A percentile compares a stretch with the other conserved stretches of the same genome.
phyloP scores from a whole-genome alignment of 2,888 invertebrate species.

The Napeogenes inachia region DNA sequence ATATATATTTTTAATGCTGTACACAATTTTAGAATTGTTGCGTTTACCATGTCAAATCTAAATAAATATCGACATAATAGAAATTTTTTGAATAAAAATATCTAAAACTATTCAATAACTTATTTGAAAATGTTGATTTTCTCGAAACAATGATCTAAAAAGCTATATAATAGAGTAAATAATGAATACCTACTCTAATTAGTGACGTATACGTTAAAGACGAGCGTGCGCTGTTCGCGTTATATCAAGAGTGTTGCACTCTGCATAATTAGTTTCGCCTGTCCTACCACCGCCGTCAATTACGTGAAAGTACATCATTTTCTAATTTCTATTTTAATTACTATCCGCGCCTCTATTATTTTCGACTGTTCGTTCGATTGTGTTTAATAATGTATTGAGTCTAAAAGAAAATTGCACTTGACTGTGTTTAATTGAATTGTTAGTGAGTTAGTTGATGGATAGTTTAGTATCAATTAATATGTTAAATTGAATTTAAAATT shows the following conservation, averaged over 20 bases:
- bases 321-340: constrained; percentile 60
- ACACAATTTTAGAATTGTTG: background rate
- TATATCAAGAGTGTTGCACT: constrained; percentile 34
- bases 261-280: constrained; percentile 59
- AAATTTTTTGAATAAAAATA: background rate
- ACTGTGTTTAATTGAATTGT: too few relatives aligned
- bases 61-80: too few relatives aligned
- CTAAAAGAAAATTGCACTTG: too few relatives aligned
- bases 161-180: constrained; percentile 14
- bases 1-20: background rate
- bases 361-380: background rate
- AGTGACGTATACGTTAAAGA: constrained; percentile 16
- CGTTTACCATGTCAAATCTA: background rate
- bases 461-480: too few relatives aligned
- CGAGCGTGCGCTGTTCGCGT: constrained; percentile 28
- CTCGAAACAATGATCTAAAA: too few relatives aligned
- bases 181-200: constrained; percentile 13
- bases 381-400: too few relatives aligned
- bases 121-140: too few relatives aligned
- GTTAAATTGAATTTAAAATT: too few relatives aligned
- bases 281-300: constrained; percentile 51
- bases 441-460: too few relatives aligned
- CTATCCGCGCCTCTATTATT: constrained; percentile 23
- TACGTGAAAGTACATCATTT: constrained; percentile 59
- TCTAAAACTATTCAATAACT: too few relatives aligned